phyloP scores from a whole-genome alignment of 2,888 invertebrate genomes.

The Drosophila robusta region DNA sequence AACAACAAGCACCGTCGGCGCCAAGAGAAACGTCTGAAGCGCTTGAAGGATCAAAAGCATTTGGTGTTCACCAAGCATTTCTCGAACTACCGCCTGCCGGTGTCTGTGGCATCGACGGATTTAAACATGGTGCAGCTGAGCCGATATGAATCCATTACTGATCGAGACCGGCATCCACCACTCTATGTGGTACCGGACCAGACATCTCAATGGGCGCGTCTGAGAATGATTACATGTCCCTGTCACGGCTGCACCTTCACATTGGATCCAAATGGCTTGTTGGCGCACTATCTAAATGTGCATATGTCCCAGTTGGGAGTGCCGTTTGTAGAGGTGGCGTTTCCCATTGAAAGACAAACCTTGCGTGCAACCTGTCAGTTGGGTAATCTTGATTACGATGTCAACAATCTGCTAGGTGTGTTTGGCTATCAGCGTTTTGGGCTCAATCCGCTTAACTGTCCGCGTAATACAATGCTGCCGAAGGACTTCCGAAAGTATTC shows the following conservation, averaged over 20 bases:
- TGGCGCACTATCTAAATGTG: constrained; percentile 42
- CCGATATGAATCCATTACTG: constrained; percentile 30
- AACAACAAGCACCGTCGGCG: constrained; percentile 13
- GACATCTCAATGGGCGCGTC: constrained; percentile 42
- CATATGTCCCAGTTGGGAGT: constrained; percentile 19
- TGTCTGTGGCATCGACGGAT: constrained; percentile 36
- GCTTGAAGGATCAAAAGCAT: neutral
- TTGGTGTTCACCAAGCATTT: constrained; percentile 18
- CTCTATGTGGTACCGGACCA: constrained; percentile 34
- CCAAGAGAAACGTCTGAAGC: constrained; percentile 30
- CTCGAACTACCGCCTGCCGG: constrained; percentile 45
- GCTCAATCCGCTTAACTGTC: constrained; percentile 59
- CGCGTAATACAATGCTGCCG: constrained; percentile 55
- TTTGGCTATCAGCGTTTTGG: constrained; percentile 58
- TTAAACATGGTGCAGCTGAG: constrained; percentile 27
- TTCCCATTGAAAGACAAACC: constrained; percentile 31
- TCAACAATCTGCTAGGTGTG: constrained; percentile 39
- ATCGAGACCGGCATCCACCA: constrained; percentile 39
- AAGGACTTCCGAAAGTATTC: constrained; percentile 55
- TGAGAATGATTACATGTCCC: constrained; percentile 46
- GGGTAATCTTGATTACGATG: constrained; percentile 31
- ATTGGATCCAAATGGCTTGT: constrained; percentile 41
- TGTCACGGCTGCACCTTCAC: constrained; percentile 30
- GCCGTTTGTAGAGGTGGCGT: constrained; percentile 39
- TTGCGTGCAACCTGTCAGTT: constrained; percentile 32